Conservation (phyloP, 2,113 vertebrate genomes). For the Cettia cetti region DNA sequence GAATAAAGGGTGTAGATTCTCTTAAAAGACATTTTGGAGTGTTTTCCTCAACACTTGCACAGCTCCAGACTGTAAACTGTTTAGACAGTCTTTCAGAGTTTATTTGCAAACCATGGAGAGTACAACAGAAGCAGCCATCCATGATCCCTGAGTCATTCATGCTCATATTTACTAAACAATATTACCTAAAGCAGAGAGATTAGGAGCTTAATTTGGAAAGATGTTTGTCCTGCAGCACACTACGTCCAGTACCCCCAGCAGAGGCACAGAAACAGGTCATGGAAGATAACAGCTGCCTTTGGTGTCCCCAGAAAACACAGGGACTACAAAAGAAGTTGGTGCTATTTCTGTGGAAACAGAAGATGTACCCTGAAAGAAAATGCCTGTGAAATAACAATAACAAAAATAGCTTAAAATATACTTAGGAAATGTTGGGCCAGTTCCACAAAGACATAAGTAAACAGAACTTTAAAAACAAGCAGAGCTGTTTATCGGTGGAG, state of each 20-base stretch:
- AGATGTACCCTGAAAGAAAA: background rate
- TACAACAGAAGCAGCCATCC: background rate
- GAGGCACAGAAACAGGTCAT: background rate
- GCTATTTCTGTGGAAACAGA: background rate
- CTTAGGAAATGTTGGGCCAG: background rate
- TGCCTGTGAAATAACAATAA: background rate
- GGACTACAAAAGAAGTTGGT: background rate
- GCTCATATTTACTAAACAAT: slow-evolving; percentile 16
- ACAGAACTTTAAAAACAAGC: background rate
- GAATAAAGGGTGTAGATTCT: background rate
- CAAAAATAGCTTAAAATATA: background rate
- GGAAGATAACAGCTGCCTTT: slow-evolving; percentile 27
- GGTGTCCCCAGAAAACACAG: background rate
- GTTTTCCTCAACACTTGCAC: background rate
- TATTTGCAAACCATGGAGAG: background rate
- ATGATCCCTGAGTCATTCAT: background rate
- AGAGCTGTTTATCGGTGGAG: background rate
- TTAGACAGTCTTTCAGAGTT: background rate
- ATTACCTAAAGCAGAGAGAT: background rate
- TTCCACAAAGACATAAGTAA: background rate
- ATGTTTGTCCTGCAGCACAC: slow-evolving; percentile 4
- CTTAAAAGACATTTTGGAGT: background rate
- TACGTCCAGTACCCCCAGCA: background rate
- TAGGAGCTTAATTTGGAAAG: slow-evolving; percentile 2
- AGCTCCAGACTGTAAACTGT: slow-evolving; percentile 24